phyloP scores from a whole-genome alignment of 1,140 invertebrate species.

The Helicoverpa armigera region DNA sequence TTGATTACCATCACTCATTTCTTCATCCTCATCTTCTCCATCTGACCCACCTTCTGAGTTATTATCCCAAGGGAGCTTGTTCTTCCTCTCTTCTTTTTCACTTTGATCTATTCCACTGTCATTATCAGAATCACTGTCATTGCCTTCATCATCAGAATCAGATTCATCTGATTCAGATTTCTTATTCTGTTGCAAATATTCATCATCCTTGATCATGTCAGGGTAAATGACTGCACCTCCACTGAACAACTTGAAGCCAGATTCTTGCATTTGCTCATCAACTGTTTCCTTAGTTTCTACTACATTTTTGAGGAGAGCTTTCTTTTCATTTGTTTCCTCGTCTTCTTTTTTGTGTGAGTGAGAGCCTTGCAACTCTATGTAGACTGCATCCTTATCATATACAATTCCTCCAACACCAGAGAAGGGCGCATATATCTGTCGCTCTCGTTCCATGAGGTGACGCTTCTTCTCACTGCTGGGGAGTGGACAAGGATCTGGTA shows the following conservation, averaged over 20 bases:
- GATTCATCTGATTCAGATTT: constrained; percentile 66
- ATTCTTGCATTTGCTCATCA: constrained; percentile 95
- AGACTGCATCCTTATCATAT: constrained; percentile 99
- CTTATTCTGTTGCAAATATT: constrained; percentile 72
- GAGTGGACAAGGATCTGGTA: constrained; percentile 98
- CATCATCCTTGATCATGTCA: constrained; percentile 86
- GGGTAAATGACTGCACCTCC: constrained; percentile 90
- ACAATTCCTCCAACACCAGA: constrained; percentile 99
- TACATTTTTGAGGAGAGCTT: constrained; percentile 90
- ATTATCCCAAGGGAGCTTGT: constrained; percentile 82
- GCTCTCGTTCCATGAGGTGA: constrained; percentile 96
- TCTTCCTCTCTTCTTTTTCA: constrained; percentile 72
- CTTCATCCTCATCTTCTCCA: constrained; percentile 65
- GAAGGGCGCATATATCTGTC: constrained; percentile 98
- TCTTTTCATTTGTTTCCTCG: constrained; percentile 88
- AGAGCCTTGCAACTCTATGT: constrained; percentile 98
- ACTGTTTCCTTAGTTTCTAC: constrained; percentile 93
- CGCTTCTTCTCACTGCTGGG: constrained; percentile 96
- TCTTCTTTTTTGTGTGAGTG: constrained; percentile 92
- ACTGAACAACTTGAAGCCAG: constrained; percentile 94
- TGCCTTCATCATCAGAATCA: constrained; percentile 55
- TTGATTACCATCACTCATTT: constrained; percentile 62
- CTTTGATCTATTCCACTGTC: constrained; percentile 85
- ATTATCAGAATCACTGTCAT: constrained; percentile 69
- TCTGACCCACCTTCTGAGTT: constrained; percentile 79